A percentile compares a stretch with the other conserved stretches of the same genome.
phyloP scores from a whole-genome alignment of 2,113 vertebrate genomes.

The Callocephalon fimbriatum region DNA sequence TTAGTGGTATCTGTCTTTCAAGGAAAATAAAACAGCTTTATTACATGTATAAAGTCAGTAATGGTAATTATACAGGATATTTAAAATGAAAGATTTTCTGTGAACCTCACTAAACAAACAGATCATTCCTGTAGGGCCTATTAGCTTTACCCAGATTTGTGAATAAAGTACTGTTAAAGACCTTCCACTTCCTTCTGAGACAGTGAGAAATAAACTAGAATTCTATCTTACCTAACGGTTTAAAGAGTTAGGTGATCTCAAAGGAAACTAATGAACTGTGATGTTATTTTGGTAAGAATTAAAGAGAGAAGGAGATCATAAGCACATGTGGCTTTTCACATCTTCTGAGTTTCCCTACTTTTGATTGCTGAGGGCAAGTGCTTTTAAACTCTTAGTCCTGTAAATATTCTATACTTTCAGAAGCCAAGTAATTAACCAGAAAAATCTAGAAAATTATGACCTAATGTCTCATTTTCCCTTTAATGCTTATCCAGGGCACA shows the following conservation, averaged over 20 bases:
- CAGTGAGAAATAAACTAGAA: background rate
- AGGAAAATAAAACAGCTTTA: background rate
- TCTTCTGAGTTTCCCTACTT: background rate
- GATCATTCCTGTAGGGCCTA: accelerated
- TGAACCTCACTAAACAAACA: background rate
- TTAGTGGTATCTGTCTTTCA: background rate
- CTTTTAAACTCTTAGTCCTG: background rate
- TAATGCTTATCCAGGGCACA: background rate
- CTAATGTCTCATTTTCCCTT: background rate
- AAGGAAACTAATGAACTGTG: background rate
- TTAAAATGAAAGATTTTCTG: background rate
- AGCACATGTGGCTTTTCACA: background rate
- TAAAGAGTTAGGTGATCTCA: background rate
- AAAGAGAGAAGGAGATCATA: background rate
- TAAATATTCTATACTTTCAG: background rate
- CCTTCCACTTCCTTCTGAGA: background rate
- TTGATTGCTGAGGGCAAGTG: background rate
- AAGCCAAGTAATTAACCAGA: background rate
- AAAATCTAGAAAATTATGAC: background rate
- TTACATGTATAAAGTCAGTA: background rate
- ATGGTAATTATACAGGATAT: background rate
- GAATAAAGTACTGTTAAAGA: background rate
- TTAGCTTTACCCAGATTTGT: background rate
- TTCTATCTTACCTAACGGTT: background rate
- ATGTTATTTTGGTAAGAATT: background rate